Conservation (phyloP, 2,797 vertebrate species). For the Sebastes ruberrimus region DNA sequence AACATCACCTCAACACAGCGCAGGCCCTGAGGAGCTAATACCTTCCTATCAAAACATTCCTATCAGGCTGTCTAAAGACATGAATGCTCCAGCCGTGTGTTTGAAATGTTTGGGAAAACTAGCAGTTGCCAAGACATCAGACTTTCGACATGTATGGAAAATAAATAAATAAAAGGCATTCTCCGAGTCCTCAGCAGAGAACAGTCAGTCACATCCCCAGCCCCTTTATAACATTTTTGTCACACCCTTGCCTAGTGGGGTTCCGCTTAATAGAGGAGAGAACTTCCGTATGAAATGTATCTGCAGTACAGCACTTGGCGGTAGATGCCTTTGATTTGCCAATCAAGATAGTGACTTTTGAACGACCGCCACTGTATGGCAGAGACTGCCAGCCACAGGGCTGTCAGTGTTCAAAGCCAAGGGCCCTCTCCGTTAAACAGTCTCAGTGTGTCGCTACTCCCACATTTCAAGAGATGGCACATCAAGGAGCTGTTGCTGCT, state of each 20-base stretch:
- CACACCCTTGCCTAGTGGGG: conserved; percentile 50
- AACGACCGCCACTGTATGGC: conserved; percentile 65
- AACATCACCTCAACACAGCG: conserved; percentile 10
- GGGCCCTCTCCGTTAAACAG: conserved; percentile 64
- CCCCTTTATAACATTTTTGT: conserved; percentile 30
- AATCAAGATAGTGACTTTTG: conserved; percentile 74
- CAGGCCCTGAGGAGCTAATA: conserved; percentile 25
- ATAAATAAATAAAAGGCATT: conserved; percentile 34
- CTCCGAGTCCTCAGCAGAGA: conserved; percentile 4
- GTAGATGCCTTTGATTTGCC: conserved; percentile 74
- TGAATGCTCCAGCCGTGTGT: conserved; percentile 28
- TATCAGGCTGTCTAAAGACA: conserved; percentile 40
- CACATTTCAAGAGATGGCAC: conserved; percentile 58
- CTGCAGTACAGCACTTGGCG: conserved; percentile 55
- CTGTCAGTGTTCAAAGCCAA: conserved; percentile 73
- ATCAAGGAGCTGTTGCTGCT: conserved; percentile 46
- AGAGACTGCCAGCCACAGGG: conserved; percentile 64
- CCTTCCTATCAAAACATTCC: conserved; percentile 46
- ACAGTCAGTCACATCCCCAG: conserved; percentile 19
- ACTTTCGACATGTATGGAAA: conserved; percentile 32
- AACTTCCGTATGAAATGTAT: conserved; percentile 59
- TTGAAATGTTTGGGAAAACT: conserved; percentile 61
- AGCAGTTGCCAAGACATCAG: conserved; percentile 53
- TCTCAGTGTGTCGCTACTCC: conserved; percentile 44
- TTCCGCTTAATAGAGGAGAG: conserved; percentile 52